These are phyloP conservation scores for Gephyroberyx darwinii DNA, from an alignment of 2,797 vertebrate genomes.

Conservation along the genomic window DNA sequence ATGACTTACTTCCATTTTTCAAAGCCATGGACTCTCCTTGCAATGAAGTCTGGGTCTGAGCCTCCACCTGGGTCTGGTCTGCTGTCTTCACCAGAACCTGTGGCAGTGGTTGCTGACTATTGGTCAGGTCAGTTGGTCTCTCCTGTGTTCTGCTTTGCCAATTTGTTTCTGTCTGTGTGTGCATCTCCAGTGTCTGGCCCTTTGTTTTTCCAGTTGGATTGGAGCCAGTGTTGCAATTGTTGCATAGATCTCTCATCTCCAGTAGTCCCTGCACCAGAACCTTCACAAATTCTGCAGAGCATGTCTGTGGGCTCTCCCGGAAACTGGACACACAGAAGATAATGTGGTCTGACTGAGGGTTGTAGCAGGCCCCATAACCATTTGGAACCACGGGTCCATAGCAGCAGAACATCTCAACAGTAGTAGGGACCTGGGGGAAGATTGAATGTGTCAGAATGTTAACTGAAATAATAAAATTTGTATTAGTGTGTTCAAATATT, in stretches of 20 bases:
- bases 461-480: neutral
- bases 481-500: neutral
- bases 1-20: slow-evolving; percentile 47
- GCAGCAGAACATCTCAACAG: slow-evolving; percentile 95
- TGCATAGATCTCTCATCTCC: slow-evolving; percentile 88
- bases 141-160: slow-evolving; percentile 54
- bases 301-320: slow-evolving; percentile 85
- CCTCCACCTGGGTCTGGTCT: slow-evolving; percentile 49
- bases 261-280: slow-evolving; percentile 85
- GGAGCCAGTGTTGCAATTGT: slow-evolving; percentile 51
- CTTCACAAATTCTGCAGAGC: slow-evolving; percentile 84
- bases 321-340: slow-evolving; percentile 96
- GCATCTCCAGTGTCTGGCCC: slow-evolving; percentile 41
- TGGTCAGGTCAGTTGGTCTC: slow-evolving; percentile 21
- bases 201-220: slow-evolving; percentile 20
- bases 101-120: slow-evolving; percentile 43
- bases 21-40: slow-evolving; percentile 24
- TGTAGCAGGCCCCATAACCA: slow-evolving; percentile 94
- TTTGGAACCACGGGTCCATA: slow-evolving; percentile 94
- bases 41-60: slow-evolving; percentile 54
- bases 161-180: slow-evolving; percentile 59
- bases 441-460: slow-evolving; percentile 10
- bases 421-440: slow-evolving; percentile 89
- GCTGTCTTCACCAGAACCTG: slow-evolving; percentile 56
- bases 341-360: slow-evolving; percentile 90